Base-by-base conservation (phyloP, 2,888 invertebrate species). In the Drosophila cracens region DNA sequence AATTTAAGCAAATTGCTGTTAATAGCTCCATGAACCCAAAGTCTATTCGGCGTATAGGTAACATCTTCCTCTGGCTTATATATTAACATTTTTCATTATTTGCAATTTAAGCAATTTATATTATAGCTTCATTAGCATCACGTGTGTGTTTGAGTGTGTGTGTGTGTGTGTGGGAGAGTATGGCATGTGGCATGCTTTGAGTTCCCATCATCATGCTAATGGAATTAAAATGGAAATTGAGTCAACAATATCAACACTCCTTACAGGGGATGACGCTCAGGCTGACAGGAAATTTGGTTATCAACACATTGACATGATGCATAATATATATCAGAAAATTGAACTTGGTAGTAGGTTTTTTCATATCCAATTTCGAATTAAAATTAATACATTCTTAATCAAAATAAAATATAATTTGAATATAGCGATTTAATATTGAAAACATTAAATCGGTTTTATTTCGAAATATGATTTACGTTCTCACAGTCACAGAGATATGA, bases 91-190 rank as follows among this genome's bases (percentile, higher is more conserved):
- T 87, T 87, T 87, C 89, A 87, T 76, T 85, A 89, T 81, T 85
- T 81, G 87, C 79, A 87, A 85, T 89, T 89, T 72, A 81, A 89
- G 89, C 74, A 87, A 85, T 89, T 89, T 87, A 71, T 77, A 87
- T 89, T 89, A 87, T 85, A 70, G 85, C 71, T 70, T 87, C 80
- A 89, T 84, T 89, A 84, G 79, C 84, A 89, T 87, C 57, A 62
- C 59, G 59, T 70, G 67, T 63, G 67, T 68, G 51, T 59, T 63
- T 25, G 13, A 34, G 49, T 25, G 46, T 60, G 54, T 53, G 58
- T 48, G 33, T 51, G 21, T 0, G 8, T 6, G 33, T 25, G 16
- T 16, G 25, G 16, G 68, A 51, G 51, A 49, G 61, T 68, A 51
- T 59, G 57, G 36, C 60, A 65, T 59, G 60, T 75, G 76, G 77